Base-by-base conservation (phyloP, 2,113 vertebrate genomes). In the Heloderma charlesbogerti region DNA sequence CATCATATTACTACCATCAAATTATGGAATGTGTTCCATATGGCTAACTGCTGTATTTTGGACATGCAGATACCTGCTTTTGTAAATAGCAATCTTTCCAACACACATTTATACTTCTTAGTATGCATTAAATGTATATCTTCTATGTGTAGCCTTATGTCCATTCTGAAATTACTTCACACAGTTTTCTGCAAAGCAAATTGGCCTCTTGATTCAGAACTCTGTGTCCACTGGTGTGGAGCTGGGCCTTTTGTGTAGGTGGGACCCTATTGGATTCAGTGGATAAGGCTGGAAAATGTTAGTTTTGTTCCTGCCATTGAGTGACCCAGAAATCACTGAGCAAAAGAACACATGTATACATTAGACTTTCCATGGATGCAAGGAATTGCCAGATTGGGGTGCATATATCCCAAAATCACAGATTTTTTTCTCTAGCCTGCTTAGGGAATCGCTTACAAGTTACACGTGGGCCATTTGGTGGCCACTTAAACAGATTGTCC, bases 11-110 rank as follows among this genome's bases (percentile, higher is more conserved):
- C 63, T 84, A 43, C 87, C 88, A 20, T 87, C 12, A 86, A 92
- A 74, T 84, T 94, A 94, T 88, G 86, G 94, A 92, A 92, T 85
- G 79, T 93, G 69, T 43, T 95, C 90, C 94, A 74, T 92, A 72
- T 92, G 92, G 91, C 94, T 92, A 93, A 89, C 71, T 60, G 82
- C 45, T 81, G 67, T 92, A 87, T 94, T 96, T 89, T 91, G 94
- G 88, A 96, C 90, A 85, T 92, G 88, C 43, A 94, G 37, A 84
- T 84, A 93, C 86, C 78, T 94, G 77, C 94, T 95, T 94, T 86
- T 93, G 81, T 92, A 95, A 94, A 91, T 91, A 90, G 43, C 0
- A 0, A 20, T 79, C 69, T 7, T 9, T 90, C 86, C 54, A 93
- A 60, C 54, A 66, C 82, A 89, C 57, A 93, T 94, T 31, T 54